Evolutionary conservation across 2,888 invertebrate genomes (phyloP).

Genomic region (Xestia c-nigrum): DNA sequence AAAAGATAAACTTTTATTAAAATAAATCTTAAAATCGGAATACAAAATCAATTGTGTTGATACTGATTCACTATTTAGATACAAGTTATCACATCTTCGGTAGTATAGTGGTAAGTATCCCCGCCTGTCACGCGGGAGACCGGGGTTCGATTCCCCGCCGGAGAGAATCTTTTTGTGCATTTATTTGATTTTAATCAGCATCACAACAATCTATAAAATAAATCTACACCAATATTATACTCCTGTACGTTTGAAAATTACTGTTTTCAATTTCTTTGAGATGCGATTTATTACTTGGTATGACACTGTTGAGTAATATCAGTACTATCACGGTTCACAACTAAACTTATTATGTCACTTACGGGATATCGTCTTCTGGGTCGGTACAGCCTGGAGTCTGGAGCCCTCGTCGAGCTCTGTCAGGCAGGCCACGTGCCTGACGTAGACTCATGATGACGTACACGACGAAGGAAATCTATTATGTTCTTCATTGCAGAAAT

Average conservation of each 20-base stretch:
- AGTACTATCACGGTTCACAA: too few species aligned
- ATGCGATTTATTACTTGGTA: too few species aligned
- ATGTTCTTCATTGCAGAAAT: too few species aligned
- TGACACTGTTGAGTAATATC: too few species aligned
- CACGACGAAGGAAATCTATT: too few species aligned
- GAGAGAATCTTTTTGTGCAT: constrained; percentile 63
- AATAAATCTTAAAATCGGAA: accelerated
- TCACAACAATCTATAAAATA: background rate
- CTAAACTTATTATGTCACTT: too few species aligned
- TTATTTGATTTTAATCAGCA: background rate
- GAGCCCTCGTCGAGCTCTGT: too few species aligned
- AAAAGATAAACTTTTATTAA: background rate
- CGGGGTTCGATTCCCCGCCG: constrained; percentile 73
- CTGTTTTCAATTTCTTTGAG: background rate
- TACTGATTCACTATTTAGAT: accelerated
- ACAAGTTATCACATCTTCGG: constrained; percentile 75
- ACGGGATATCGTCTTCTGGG: too few species aligned
- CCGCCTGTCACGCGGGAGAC: constrained; percentile 91
- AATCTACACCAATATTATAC: background rate
- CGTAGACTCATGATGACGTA: too few species aligned
- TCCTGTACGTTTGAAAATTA: background rate
- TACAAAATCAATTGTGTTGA: accelerated
- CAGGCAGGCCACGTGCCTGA: too few species aligned
- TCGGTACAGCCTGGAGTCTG: too few species aligned
- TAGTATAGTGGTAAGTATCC: constrained; percentile 91